Percentiles rank a stretch among this genome's conserved stretches.
Evolutionary conservation across 2,113 vertebrate genomes (phyloP).

Genomic region (Lucifuga dentata): DNA sequence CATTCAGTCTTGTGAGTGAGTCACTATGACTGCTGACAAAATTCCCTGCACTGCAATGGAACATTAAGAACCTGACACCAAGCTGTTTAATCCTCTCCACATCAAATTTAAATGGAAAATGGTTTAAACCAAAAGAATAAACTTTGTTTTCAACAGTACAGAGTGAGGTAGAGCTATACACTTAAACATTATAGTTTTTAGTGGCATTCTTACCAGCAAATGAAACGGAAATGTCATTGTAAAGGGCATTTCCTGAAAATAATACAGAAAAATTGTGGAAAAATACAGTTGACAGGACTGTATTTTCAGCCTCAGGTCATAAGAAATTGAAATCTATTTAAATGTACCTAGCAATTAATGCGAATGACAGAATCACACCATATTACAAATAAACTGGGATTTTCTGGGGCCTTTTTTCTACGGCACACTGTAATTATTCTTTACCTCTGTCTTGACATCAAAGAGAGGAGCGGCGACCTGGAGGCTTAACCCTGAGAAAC

Average conservation of each 20-base stretch:
- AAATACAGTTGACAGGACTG: constrained; percentile 15
- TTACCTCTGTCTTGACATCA: constrained; percentile 52
- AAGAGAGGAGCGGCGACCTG: constrained; percentile 50
- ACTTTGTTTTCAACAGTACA: constrained; percentile 44
- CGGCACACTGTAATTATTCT: constrained; percentile 49
- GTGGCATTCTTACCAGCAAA: constrained; percentile 18
- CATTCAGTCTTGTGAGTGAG: constrained; percentile 31
- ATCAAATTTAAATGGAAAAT: constrained; percentile 36
- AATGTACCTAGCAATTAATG: constrained; percentile 49
- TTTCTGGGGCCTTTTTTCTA: constrained; percentile 28
- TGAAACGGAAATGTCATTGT: constrained; percentile 28
- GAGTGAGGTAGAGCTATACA: constrained; percentile 37
- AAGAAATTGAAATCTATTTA: constrained; percentile 44
- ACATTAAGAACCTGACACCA: constrained; percentile 8
- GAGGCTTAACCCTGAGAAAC: constrained; percentile 66
- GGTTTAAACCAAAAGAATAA: constrained; percentile 38
- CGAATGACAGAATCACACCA: constrained; percentile 47
- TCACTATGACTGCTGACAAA: constrained; percentile 35
- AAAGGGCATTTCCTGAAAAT: constrained; percentile 33
- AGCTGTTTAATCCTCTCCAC: constrained; percentile 22
- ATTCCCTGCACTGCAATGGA: constrained; percentile 18
- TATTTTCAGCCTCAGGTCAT: constrained; percentile 18
- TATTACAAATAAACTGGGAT: constrained; percentile 50
- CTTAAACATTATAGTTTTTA: constrained; percentile 39
- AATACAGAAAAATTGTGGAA: constrained; percentile 26